A percentile compares a stretch with the other conserved stretches of the same genome.
Evolutionary conservation across 2,888 invertebrate species (phyloP).

Genomic region (Leucophenga montana): DNA sequence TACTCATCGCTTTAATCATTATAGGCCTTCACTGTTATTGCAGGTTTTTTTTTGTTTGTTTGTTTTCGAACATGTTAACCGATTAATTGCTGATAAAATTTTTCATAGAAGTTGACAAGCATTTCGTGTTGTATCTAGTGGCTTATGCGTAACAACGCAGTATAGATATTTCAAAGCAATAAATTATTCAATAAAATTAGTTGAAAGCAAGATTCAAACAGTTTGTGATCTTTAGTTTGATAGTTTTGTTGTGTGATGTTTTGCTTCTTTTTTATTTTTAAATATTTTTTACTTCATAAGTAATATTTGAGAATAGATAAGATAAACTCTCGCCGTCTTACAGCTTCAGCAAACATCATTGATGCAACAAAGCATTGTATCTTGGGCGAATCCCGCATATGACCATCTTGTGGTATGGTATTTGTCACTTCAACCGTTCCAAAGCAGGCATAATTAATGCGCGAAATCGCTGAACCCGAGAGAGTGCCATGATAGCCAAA

Average conservation of each 20-base stretch:
- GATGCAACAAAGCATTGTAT: constrained; percentile 97
- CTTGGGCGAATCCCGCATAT: constrained; percentile 87
- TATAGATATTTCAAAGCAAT: too few relatives aligned
- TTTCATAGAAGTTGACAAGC: too few relatives aligned
- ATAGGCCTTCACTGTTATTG: too few relatives aligned
- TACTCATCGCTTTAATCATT: too few relatives aligned
- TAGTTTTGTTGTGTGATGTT: constrained; percentile 28
- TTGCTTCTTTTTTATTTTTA: constrained; percentile 14
- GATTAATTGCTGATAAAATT: too few relatives aligned
- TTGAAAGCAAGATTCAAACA: too few relatives aligned
- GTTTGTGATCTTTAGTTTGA: constrained; percentile 20
- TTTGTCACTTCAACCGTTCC: constrained; percentile 94
- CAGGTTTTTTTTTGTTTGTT: too few relatives aligned
- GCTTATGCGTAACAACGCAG: too few relatives aligned
- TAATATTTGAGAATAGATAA: constrained; percentile 98
- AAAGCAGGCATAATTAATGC: constrained; percentile 89
- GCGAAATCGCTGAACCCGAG: constrained; percentile 89
- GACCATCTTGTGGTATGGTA: constrained; percentile 91
- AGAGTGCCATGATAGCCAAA: constrained; percentile 91
- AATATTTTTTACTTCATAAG: constrained; percentile 78
- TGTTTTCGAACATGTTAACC: too few relatives aligned
- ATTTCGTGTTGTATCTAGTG: too few relatives aligned
- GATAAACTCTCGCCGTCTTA: constrained; percentile 98
- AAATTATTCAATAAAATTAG: too few relatives aligned
- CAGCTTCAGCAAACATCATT: constrained; percentile 99